Conservation (phyloP, 2,797 vertebrate species). For the Caiman crocodilus region DNA sequence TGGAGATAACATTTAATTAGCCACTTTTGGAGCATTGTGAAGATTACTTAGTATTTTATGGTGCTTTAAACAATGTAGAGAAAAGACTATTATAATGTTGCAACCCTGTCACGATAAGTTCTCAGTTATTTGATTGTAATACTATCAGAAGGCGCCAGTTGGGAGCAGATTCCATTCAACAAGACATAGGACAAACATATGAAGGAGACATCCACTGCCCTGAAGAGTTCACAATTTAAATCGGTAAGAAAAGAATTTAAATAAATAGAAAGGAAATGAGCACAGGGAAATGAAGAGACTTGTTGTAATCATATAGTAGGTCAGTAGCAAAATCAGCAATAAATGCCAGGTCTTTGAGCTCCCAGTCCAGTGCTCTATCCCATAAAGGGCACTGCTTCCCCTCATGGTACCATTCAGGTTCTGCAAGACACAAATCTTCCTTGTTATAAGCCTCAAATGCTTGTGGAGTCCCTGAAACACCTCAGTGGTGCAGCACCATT, state of each 20-base stretch:
- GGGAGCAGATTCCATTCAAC: neutral
- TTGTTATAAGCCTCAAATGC: neutral
- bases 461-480: neutral
- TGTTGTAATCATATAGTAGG: neutral
- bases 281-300: neutral
- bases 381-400: neutral
- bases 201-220: neutral
- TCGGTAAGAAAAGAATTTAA: neutral
- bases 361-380: neutral
- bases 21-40: neutral
- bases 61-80: neutral
- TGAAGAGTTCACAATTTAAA: neutral
- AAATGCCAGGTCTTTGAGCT: neutral
- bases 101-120: neutral
- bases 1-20: neutral
- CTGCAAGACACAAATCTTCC: neutral
- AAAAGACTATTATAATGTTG: neutral
- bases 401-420: neutral
- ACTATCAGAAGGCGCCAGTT: rapidly evolving
- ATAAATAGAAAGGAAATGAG: neutral
- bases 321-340: neutral
- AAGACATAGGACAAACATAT: neutral
- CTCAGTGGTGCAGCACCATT: neutral
- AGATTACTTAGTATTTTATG: neutral
- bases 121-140: neutral